phyloP scores from a whole-genome alignment of 2,113 vertebrate species.

The Scytalopus superciliaris region DNA sequence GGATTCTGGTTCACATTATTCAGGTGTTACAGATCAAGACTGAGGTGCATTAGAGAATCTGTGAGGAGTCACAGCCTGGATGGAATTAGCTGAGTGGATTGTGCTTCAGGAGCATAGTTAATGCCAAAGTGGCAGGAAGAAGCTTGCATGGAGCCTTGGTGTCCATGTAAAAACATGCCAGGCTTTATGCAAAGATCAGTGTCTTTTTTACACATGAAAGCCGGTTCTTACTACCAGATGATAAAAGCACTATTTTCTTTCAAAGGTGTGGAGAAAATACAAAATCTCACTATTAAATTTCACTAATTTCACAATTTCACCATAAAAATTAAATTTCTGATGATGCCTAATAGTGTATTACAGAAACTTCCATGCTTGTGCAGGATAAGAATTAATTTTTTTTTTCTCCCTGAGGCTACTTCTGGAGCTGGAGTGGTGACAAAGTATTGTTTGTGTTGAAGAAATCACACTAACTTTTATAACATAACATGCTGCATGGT shows the following conservation, averaged over 20 bases:
- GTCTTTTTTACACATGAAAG: not conserved
- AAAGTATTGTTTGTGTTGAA: not conserved
- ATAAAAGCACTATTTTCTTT: not conserved
- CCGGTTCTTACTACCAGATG: not conserved
- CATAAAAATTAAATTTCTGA: not conserved
- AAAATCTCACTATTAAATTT: not conserved
- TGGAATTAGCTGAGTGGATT: not conserved
- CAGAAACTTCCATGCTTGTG: not conserved
- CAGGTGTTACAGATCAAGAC: slow-evolving; percentile 35
- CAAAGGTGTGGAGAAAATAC: not conserved
- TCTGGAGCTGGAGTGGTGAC: not conserved
- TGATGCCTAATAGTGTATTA: not conserved
- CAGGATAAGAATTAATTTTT: not conserved
- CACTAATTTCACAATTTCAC: not conserved
- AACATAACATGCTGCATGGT: not conserved
- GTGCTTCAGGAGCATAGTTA: not conserved
- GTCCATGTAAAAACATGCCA: not conserved
- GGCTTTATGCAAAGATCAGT: not conserved
- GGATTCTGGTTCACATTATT: not conserved
- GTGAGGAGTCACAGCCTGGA: not conserved
- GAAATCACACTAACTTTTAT: not conserved
- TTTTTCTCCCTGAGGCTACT: not conserved
- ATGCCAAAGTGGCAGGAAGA: not conserved
- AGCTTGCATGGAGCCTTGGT: not conserved
- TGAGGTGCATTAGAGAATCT: slow-evolving; percentile 60